Percentiles rank a stretch among this genome's conserved stretches.
Conservation (phyloP, 1,140 invertebrate genomes). For the Ceratitis capitata region DNA sequence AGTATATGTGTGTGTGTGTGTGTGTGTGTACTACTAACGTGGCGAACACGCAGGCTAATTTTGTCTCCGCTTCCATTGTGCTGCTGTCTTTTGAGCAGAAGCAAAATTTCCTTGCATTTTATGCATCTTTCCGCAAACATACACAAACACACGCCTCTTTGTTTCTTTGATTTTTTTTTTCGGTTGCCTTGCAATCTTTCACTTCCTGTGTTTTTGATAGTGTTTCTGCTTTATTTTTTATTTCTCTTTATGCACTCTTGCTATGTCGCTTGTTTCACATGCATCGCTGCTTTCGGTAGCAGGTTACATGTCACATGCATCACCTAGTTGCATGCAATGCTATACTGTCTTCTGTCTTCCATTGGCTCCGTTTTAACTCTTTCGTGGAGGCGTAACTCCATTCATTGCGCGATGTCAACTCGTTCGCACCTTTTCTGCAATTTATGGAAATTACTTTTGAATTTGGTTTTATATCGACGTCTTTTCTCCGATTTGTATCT, state of each 20-base stretch:
- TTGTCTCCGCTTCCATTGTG: neutral
- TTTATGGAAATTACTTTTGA: slow-evolving; percentile 22
- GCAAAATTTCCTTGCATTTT: neutral
- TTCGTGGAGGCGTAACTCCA: neutral
- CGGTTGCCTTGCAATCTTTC: neutral
- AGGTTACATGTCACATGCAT: neutral
- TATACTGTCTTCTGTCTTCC: too few species aligned
- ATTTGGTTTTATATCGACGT: neutral
- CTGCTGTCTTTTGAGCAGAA: neutral
- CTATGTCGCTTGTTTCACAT: neutral
- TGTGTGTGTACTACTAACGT: too few species aligned
- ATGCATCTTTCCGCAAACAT: too few species aligned
- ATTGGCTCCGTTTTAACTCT: neutral
- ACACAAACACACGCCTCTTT: neutral
- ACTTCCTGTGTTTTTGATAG: neutral
- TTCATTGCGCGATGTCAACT: neutral
- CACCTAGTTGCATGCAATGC: neutral
- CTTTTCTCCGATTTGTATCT: neutral
- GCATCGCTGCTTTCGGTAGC: neutral
- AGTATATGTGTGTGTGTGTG: too few species aligned
- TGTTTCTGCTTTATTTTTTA: too few species aligned
- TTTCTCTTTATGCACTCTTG: neutral
- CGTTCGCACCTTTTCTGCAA: neutral
- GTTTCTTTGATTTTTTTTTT: neutral
- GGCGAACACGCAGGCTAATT: neutral